phyloP scores from a whole-genome alignment of 2,888 invertebrate species.

The Trichogramma dendrolimi region DNA sequence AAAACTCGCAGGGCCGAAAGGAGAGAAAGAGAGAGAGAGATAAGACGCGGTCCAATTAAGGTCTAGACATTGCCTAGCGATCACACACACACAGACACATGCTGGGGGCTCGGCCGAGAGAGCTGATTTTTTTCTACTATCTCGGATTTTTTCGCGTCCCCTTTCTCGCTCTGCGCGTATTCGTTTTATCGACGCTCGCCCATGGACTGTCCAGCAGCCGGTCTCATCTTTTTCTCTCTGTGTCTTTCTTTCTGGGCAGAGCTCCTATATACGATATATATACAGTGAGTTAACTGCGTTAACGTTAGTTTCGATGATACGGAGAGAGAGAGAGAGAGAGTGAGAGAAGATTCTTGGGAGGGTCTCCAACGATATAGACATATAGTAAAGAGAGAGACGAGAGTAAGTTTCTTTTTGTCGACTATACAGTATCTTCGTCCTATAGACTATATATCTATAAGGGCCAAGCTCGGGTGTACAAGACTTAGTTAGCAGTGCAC shows the following conservation, averaged over 20 bases:
- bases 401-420: slow-evolving; percentile 8
- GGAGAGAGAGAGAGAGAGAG: not conserved
- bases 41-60: slow-evolving; percentile 18
- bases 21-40: too few species aligned
- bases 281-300: slow-evolving; percentile 19
- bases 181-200: not conserved
- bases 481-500: slow-evolving; percentile 17
- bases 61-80: slow-evolving; percentile 4
- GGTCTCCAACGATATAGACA: too few species aligned
- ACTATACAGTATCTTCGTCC: not conserved
- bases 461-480: slow-evolving; percentile 2
- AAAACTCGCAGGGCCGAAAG: too few species aligned
- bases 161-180: not conserved
- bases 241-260: slow-evolving; percentile 4
- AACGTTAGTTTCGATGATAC: slow-evolving; percentile 17
- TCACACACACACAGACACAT: not conserved
- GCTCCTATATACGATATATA: too few species aligned
- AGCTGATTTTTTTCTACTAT: slow-evolving; percentile 5
- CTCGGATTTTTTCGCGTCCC: slow-evolving; percentile 14
- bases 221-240: not conserved
- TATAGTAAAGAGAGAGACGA: not conserved
- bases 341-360: too few species aligned
- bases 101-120: not conserved
- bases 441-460: not conserved
- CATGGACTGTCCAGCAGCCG: not conserved